Evolutionary conservation across 2,888 invertebrate genomes (phyloP).

Genomic region (Escarpia spicata): DNA sequence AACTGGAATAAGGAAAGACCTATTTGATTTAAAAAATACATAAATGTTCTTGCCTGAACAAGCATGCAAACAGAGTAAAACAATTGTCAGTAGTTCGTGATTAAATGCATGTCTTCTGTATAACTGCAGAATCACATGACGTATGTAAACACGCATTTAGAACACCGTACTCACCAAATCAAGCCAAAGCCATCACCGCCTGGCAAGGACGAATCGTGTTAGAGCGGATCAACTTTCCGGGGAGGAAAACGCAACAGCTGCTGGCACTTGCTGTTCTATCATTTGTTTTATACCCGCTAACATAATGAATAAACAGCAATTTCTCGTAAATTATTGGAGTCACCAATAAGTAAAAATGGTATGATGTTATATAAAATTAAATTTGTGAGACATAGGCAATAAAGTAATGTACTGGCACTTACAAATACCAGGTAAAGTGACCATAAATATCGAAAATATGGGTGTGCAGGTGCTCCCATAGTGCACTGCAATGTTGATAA

Average conservation of each 20-base stretch:
- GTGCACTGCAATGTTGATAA: constrained; percentile 16
- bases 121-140: not conserved
- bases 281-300: not conserved
- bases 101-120: not conserved
- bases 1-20: constrained; percentile 3
- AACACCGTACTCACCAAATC: not conserved
- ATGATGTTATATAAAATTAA: not conserved
- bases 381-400: not conserved
- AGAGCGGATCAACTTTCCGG: not conserved
- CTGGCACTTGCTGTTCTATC: not conserved
- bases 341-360: not conserved
- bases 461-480: constrained; percentile 16
- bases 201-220: constrained; percentile 16
- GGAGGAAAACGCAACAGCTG: not conserved
- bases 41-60: not conserved
- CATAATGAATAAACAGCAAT: not conserved
- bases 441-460: not conserved
- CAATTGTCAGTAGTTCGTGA: not conserved
- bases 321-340: not conserved
- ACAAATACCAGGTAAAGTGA: not conserved
- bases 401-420: not conserved
- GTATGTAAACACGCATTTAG: not conserved
- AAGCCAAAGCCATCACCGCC: not conserved
- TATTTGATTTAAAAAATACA: not conserved
- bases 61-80: not conserved